Evolutionary conservation across 2,113 vertebrate species (phyloP), one percentile per base, ranked within the genome.

Genomic region (Pangasianodon gigas): DNA sequence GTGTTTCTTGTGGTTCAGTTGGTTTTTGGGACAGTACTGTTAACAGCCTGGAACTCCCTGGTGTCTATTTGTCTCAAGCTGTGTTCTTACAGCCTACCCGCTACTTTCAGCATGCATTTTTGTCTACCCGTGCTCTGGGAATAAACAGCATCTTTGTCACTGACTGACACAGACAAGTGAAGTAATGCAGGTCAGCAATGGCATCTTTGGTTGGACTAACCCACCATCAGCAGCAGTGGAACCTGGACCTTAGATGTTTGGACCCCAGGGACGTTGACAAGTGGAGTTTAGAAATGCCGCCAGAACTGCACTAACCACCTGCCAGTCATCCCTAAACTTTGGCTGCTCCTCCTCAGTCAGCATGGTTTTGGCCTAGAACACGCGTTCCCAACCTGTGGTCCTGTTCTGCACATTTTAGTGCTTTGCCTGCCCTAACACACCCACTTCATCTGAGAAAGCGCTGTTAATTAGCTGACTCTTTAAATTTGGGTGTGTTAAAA

Each of bases 261-360:
- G n/a, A 37, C n/a, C 26, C 14, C 54, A 16, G 41, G 44, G 87
- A 48, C 2, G 41, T 79, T 79, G 56, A 51, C 18, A n/a, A 79
- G 48, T 54, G 85, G 74, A 77, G 3, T 10, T 41, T 41, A 41
- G 19, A 37, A 75, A 48, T 13, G 37, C 41, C 60, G 51, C 62
- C 84, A 58, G 77, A 88, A 52, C 82, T 80, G 60, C 37, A 24
- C 19, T 44, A n/a, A 71, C 58, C 14, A 82, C 19, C 41, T 85
- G 75, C 41, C 83, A 62, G 7, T 91, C 88, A 65, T 7, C 21
- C 62, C 41, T 51, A 56, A 65, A 48, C n/a, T n/a, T 44, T 41
- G n/a, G 9, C 74, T 82, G 32, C 24, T 62, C n/a, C 62, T 48
- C 56, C 9, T 80, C 0, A 26, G 48, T 62, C 26, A 48, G 54